A percentile compares a stretch with the other conserved stretches of the same genome.
Conservation (phyloP, 2,113 vertebrate genomes). For the Bubo bubo region DNA sequence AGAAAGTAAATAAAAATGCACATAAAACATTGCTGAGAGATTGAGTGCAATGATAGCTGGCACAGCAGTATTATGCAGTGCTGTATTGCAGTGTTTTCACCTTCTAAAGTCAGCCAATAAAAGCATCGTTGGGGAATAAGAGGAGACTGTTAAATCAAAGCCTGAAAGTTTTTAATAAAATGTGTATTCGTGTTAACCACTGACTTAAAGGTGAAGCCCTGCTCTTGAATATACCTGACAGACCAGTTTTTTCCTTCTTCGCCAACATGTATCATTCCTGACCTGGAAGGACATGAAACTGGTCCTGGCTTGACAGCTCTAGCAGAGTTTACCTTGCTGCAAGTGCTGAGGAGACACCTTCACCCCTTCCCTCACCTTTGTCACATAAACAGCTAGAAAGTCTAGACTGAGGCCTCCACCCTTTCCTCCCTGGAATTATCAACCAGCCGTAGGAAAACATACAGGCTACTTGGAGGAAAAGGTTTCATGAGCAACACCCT, state of each 20-base stretch:
- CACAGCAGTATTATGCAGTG: rapidly evolving
- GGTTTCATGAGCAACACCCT: neutral
- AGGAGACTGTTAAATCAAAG: neutral
- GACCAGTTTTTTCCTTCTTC: neutral
- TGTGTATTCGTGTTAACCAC: neutral
- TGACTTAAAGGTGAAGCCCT: neutral
- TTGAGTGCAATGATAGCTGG: neutral
- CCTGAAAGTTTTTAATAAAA: neutral
- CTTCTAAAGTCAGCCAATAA: neutral
- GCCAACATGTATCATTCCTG: neutral
- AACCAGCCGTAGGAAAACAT: neutral
- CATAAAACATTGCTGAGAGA: neutral
- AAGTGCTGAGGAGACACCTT: neutral
- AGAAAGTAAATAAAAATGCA: neutral
- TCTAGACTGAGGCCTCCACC: neutral
- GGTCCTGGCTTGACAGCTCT: neutral
- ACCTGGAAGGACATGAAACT: neutral
- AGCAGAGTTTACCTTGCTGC: neutral
- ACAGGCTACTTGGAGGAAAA: neutral
- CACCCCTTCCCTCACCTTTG: neutral
- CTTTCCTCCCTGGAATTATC: neutral
- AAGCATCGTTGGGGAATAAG: neutral
- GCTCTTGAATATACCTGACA: neutral
- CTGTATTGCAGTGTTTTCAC: neutral
- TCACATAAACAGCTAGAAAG: rapidly evolving